Conservation (phyloP, 2,888 invertebrate species). For the Bimastos eiseni region DNA sequence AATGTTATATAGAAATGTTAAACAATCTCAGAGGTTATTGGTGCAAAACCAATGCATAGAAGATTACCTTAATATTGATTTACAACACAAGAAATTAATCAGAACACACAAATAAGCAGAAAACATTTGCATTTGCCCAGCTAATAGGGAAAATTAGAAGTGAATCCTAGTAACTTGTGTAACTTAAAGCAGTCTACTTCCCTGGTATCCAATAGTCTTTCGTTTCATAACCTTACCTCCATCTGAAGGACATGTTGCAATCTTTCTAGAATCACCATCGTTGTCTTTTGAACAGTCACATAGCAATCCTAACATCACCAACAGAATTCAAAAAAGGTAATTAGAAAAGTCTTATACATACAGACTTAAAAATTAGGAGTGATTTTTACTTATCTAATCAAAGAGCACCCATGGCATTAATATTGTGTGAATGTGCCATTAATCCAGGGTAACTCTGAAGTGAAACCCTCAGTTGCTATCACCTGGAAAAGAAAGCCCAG, state of each 20-base stretch:
- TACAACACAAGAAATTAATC: not conserved
- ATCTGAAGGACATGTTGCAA: slow-evolving; percentile 91
- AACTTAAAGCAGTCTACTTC: not conserved
- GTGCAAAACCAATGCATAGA: too few species aligned
- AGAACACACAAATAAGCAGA: not conserved
- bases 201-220: not conserved
- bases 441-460: not conserved
- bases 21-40: too few species aligned
- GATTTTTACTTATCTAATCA: not conserved
- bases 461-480: not conserved
- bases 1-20: too few species aligned
- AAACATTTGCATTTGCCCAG: not conserved
- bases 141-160: not conserved
- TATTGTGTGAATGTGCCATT: not conserved
- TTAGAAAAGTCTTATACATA: not conserved
- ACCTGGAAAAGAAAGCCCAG: not conserved
- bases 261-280: slow-evolving; percentile 90
- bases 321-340: slow-evolving; percentile 14
- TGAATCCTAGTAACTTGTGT: not conserved
- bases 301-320: slow-evolving; percentile 77
- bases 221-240: slow-evolving; percentile 67
- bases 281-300: slow-evolving; percentile 90
- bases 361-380: not conserved
- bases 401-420: not conserved
- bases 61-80: not conserved